Evolutionary conservation across 1,140 invertebrate species (phyloP), one percentile per base, ranked within the genome.

Genomic region (Drosophila saltans): DNA sequence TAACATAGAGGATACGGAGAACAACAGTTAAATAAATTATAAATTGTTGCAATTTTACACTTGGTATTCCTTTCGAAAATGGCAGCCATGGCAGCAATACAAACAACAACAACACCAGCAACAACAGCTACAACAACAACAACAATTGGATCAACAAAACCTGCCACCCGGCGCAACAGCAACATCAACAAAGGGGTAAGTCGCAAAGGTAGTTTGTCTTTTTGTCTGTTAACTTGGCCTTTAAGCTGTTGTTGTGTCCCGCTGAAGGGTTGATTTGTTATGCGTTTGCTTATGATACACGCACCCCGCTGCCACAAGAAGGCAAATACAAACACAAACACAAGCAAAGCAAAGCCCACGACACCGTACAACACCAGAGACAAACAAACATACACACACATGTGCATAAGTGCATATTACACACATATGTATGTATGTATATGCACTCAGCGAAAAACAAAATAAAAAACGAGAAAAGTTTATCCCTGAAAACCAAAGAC

Each of bases 111-210:
- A 52, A 26, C 72, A 64, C 16, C 60, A 64, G 41, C 33, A 80
- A 61, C 62, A 84, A 59, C 59, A 84, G 52, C 63, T 68, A 66
- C 78, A 64, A 24, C 69, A 52, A 65, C 62, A 52, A 11, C 60
- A 68, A 40, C 36, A 80, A 58, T 57, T 33, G 26, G 66, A 66
- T 59, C 79, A 64, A 40, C 65, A 43, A 65, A 58, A 52, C 45
- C 61, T 40, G 10, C 30, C 60, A 65, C 24, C 61, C 59, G 72
- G 11, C 74, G 67, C 56, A 66, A 40, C 72, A 71, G 30, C 60
- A 67, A 48, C 36, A 80, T 58, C 62, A 75, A 58, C 45, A 88
- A 88, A 73, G 84, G 84, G 84, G 84, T 88, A 84, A 88, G 84
- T 84, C 40, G 11, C 33, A 43, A 57, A 36, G 58, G 45, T 67